Percentiles rank a stretch among this genome's conserved stretches.
These are phyloP conservation scores for Branchinecta lynchi DNA, from an alignment of 1,140 invertebrate species.

Conservation along the genomic window DNA sequence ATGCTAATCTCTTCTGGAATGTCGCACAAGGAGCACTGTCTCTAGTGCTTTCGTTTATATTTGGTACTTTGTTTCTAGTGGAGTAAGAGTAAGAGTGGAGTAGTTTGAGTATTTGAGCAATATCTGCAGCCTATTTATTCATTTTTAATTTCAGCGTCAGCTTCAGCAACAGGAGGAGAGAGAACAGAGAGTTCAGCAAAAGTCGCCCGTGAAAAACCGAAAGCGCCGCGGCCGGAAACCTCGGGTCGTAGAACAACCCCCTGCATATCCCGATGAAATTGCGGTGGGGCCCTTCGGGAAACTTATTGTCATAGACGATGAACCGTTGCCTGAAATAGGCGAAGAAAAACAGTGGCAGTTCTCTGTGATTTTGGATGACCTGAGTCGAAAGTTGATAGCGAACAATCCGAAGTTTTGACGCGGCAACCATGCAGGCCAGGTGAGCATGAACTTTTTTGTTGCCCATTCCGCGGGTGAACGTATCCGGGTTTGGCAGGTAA, in stretches of 20 bases:
- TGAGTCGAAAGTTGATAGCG: not conserved
- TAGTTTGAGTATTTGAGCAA: no score
- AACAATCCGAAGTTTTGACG: conserved; percentile 5
- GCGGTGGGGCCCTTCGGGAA: not conserved
- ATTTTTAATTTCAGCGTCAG: conserved; percentile 1
- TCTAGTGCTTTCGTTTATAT: no score
- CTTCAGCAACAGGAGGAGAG: not conserved
- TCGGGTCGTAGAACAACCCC: not conserved
- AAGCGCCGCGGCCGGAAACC: not conserved
- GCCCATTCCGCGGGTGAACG: no score
- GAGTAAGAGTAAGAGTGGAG: no score
- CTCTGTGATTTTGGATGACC: not conserved
- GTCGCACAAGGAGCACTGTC: no score
- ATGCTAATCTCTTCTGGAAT: no score
- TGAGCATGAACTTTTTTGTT: no score
- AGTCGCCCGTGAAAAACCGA: not conserved
- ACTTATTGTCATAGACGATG: not conserved
- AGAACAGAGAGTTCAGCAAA: not conserved
- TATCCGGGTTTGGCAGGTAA: no score
- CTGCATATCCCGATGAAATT: not conserved
- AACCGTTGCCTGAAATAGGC: not conserved
- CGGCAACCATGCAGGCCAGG: no score
- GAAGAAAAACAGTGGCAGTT: conserved; percentile 11
- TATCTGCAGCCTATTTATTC: not conserved
- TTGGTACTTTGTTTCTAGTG: no score